phyloP scores from a whole-genome alignment of 2,113 vertebrate species.

The Dicaeum eximium region DNA sequence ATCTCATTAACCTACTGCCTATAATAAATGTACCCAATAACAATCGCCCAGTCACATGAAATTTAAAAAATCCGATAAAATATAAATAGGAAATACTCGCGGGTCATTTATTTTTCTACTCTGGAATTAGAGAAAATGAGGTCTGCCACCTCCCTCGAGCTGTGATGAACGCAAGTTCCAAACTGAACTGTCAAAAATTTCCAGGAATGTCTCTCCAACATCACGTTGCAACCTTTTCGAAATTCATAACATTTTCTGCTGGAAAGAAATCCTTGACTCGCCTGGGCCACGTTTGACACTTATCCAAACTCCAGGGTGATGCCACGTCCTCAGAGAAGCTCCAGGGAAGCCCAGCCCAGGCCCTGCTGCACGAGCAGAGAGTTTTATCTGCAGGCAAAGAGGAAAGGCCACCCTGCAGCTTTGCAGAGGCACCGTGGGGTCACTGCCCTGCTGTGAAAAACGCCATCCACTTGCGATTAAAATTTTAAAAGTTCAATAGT shows the following conservation, averaged over 20 bases:
- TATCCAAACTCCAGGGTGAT: background rate
- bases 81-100: background rate
- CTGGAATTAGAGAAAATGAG: conserved; percentile 9
- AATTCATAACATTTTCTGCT: background rate
- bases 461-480: no score
- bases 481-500: no score
- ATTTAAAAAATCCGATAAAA: conserved; percentile 12
- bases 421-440: rapidly evolving
- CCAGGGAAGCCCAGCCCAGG: background rate
- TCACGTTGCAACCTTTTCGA: background rate
- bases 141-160: background rate
- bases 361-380: background rate
- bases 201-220: background rate
- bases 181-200: background rate
- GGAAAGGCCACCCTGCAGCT: background rate
- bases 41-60: background rate
- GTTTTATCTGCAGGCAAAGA: background rate
- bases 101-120: background rate
- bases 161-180: background rate
- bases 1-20: conserved; percentile 22
- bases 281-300: background rate
- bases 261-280: background rate
- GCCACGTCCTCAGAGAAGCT: background rate
- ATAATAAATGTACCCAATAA: conserved; percentile 28
- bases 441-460: no score